Base-by-base conservation (phyloP, 2,113 vertebrate species). In the Nyctibius bracteatus region DNA sequence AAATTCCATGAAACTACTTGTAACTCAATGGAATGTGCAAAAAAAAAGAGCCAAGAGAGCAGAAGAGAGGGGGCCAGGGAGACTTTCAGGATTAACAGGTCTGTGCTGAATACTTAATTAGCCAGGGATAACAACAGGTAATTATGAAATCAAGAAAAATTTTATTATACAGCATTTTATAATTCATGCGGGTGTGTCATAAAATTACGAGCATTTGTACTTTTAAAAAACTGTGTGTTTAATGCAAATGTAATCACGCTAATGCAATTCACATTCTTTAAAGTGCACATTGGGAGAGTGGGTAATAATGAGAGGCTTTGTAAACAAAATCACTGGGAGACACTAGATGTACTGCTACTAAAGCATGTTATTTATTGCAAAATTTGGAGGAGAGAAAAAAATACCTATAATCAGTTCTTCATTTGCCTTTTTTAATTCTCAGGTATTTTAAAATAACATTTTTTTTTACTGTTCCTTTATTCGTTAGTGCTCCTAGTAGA, bases 41-140 rank as follows among this genome's bases (percentile, higher is more conserved):
- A 77, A 78, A 43, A 72, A 67, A 47, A 54, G 8, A 54, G 7
- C 49, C 23, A 73, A 37, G 47, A 78, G 30, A 52, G 46, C 37
- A 66, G 59, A 90, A 77, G 43, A 73, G 20, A 83, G 3, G 4
- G 24, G 81, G 12, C 16, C 31, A 86, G 81, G 17, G 43, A 94
- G 65, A 88, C 12, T 71, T 93, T 71, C 24, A 88, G 61, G 41
- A 79, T 91, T 92, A 95, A 63, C 43, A 46, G 10, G 22, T 75
- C 62, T 63, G 21, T 82, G 46, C 28, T 94, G 94, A 94, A 95
- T 96, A 96, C 95, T 93, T 95, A 96, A 96, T 95, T 96, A 95
- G 9, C 30, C 55, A 21, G 14, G 23, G 68, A 96, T 91, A 96
- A 97, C 81, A 97, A 95, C 81, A 97, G 63, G 78, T 94, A 86